Base-by-base conservation (phyloP, 2,113 vertebrate genomes). In the Dryoscopus gambensis region DNA sequence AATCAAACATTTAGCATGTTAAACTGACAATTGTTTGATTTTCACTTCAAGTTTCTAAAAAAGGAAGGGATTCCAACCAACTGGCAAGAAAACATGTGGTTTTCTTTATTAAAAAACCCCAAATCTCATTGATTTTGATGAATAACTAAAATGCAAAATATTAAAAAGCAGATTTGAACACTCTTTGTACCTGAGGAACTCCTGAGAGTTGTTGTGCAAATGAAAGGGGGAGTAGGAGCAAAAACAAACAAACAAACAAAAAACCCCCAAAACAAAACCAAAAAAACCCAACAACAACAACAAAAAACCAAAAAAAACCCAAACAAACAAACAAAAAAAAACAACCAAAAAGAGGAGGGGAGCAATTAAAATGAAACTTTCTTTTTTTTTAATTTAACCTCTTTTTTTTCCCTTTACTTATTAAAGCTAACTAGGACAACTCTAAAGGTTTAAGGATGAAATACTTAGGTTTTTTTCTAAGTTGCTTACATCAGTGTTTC, bases 181-280 rank as follows among this genome's bases (percentile, higher is more conserved):
- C 39, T 81, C 40, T 73, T 90, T 52, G 9, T 63, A 52, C 21
- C 15, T 50, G 47, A 73, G 9, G 31, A 53, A 40, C 11, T 67
- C 24, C 10, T 88, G 39, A 79, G 30, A 37, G n/a, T 79, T 85
- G 5, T 40, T 77, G 35, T 79, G 52, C 25, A 44, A 79, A 78
- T 40, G 17, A 27, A 69, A 35, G 9, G 4, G 4, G 5, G 5
- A 78, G 3, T 5, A 8, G 17, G 8, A 28, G 3, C 5, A 15
- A 27, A 20, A 82, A 80, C 53, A 59, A 82, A 75, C 53, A 59
- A 40, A 40, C n/a, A n/a, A n/a, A n/a, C n/a, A n/a, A n/a, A n/a
- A n/a, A n/a, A n/a, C n/a, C n/a, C n/a, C n/a, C n/a, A n/a, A n/a
- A n/a, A n/a, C n/a, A n/a, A n/a, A n/a, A n/a, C n/a, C n/a, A n/a